These are phyloP conservation scores for Bos javanicus DNA, from an alignment of 2,113 vertebrate genomes.

Conservation along the genomic window DNA sequence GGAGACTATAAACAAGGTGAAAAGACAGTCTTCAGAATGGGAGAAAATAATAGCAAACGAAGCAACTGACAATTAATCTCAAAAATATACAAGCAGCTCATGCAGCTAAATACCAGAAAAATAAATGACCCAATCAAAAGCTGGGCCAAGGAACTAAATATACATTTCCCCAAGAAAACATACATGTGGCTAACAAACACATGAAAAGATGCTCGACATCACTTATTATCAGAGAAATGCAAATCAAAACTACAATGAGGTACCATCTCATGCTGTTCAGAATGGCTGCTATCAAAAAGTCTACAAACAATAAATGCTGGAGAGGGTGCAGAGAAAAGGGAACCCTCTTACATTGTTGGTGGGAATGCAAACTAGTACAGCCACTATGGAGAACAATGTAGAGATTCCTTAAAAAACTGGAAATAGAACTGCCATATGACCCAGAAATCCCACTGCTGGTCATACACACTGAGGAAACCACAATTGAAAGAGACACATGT, in stretches of 20 bases:
- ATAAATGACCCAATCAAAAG: background rate
- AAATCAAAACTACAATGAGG: background rate
- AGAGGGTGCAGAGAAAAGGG: background rate
- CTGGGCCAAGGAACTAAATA: background rate
- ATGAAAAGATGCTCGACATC: background rate
- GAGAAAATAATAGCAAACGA: background rate
- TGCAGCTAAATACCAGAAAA: background rate
- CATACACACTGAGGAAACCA: background rate
- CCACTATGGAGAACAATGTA: background rate
- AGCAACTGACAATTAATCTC: background rate
- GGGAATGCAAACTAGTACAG: background rate
- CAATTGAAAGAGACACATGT: background rate
- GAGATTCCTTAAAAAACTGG: background rate
- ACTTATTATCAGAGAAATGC: background rate
- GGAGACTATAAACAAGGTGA: background rate
- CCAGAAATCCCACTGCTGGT: background rate
- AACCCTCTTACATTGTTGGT: background rate
- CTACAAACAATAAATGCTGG: background rate
- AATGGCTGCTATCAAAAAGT: background rate
- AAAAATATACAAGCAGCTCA: background rate
- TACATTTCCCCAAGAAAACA: background rate
- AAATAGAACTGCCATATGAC: background rate
- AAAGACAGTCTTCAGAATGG: background rate
- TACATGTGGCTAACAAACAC: background rate
- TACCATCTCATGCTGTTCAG: background rate